These are phyloP conservation scores for Echiichthys vipera DNA, from an alignment of 2,797 vertebrate species.

Conservation along the genomic window DNA sequence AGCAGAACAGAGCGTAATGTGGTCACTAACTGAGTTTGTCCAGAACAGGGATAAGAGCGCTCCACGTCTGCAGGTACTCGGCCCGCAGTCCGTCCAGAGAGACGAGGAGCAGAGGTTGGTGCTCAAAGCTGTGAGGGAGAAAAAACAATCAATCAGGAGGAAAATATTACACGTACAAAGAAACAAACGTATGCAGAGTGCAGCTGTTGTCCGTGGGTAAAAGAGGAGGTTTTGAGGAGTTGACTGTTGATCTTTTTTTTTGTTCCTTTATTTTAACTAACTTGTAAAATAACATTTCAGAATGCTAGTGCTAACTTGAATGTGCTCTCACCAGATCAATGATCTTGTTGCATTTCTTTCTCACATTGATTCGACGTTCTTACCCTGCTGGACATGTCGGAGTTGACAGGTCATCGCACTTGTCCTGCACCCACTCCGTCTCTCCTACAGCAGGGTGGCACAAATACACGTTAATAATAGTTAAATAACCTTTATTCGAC, in stretches of 20 bases:
- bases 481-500: too few relatives aligned
- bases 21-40: slow-evolving; percentile 79
- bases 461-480: neutral
- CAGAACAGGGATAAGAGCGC: slow-evolving; percentile 73
- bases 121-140: slow-evolving; percentile 58
- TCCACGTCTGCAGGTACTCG: slow-evolving; percentile 81
- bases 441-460: slow-evolving; percentile 60
- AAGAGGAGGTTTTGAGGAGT: neutral
- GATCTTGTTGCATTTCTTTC: neutral
- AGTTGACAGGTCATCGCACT: slow-evolving; percentile 69
- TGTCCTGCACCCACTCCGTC: slow-evolving; percentile 78
- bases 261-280: too few relatives aligned
- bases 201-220: neutral
- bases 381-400: slow-evolving; percentile 77
- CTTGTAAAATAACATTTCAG: too few relatives aligned
- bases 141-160: too few relatives aligned
- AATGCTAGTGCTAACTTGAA: neutral
- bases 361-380: neutral
- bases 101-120: slow-evolving; percentile 81
- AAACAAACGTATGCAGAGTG: neutral
- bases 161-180: neutral
- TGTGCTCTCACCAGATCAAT: neutral
- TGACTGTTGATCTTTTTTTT: neutral
- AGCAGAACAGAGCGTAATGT: fast-evolving
- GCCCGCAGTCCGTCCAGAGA: slow-evolving; percentile 85